A percentile compares a stretch with the other conserved stretches of the same genome.
Evolutionary conservation across 2,113 vertebrate genomes (phyloP).

Genomic region (Sisor rabdophorus): DNA sequence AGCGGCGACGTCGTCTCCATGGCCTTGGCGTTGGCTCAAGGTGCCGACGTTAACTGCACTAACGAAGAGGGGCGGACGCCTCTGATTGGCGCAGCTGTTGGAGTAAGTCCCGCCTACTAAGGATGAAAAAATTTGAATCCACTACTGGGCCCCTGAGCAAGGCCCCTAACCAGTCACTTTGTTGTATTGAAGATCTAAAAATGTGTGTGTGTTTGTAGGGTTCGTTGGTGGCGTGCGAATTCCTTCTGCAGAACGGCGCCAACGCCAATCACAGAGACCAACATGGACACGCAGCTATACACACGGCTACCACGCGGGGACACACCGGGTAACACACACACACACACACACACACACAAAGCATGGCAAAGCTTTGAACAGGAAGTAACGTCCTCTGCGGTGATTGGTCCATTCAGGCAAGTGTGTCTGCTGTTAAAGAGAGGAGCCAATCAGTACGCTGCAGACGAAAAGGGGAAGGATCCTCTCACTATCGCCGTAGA

Average conservation of each 20-base stretch:
- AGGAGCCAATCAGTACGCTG: constrained; percentile 77
- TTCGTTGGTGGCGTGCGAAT: constrained; percentile 70
- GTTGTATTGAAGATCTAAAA: too few relatives aligned
- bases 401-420: constrained; percentile 55
- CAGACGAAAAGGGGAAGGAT: constrained; percentile 71
- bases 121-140: neutral
- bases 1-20: constrained; percentile 63
- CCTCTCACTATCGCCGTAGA: constrained; percentile 71
- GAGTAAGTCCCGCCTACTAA: constrained; percentile 53
- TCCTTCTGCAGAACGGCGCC: constrained; percentile 70
- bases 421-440: constrained; percentile 73
- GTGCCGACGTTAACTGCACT: constrained; percentile 64
- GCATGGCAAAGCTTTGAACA: neutral
- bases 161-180: too few relatives aligned
- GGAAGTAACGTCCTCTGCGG: neutral
- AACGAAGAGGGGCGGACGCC: constrained; percentile 59
- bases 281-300: constrained; percentile 67
- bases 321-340: constrained; percentile 65
- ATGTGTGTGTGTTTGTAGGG: constrained; percentile 55
- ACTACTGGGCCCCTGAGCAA: too few relatives aligned
- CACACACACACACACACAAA: neutral
- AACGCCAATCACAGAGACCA: constrained; percentile 70
- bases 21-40: constrained; percentile 60
- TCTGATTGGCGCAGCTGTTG: constrained; percentile 66
- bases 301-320: constrained; percentile 65